These are phyloP conservation scores for Bovichtus diacanthus DNA, from an alignment of 2,797 vertebrate genomes.

Conservation along the genomic window DNA sequence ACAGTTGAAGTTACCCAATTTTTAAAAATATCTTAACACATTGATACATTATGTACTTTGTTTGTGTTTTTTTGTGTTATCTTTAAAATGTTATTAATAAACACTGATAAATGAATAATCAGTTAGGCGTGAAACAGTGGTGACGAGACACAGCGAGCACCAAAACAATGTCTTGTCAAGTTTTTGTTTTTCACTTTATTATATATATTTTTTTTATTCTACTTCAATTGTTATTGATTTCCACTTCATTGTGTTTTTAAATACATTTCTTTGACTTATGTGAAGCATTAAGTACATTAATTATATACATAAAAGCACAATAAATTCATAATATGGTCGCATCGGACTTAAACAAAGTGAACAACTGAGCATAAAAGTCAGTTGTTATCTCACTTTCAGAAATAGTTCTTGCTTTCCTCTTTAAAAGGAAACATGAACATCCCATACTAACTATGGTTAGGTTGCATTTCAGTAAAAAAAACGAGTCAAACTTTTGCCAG, in stretches of 20 bases:
- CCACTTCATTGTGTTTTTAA: neutral
- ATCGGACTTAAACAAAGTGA: neutral
- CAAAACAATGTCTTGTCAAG: neutral
- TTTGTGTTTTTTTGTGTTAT: neutral
- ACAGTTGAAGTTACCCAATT: neutral
- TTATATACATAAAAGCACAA: neutral
- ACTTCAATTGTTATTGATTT: neutral
- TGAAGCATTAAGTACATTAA: no score
- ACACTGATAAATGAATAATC: neutral
- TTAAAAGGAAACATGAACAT: conserved; percentile 13
- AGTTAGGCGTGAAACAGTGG: neutral
- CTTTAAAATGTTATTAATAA: neutral
- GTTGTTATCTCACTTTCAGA: conserved; percentile 5
- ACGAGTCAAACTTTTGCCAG: conserved; percentile 26
- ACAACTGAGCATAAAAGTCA: neutral
- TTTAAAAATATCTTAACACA: neutral
- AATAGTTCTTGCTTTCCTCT: conserved; percentile 23
- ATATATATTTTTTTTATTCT: neutral
- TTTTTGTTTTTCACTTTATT: neutral
- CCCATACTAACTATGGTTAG: neutral
- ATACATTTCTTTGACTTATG: neutral
- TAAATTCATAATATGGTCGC: neutral
- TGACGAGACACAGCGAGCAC: neutral
- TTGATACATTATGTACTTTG: neutral
- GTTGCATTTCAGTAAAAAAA: neutral